phyloP scores from a whole-genome alignment of 2,797 vertebrate species.

The Oryzias dopingdopingensis region DNA sequence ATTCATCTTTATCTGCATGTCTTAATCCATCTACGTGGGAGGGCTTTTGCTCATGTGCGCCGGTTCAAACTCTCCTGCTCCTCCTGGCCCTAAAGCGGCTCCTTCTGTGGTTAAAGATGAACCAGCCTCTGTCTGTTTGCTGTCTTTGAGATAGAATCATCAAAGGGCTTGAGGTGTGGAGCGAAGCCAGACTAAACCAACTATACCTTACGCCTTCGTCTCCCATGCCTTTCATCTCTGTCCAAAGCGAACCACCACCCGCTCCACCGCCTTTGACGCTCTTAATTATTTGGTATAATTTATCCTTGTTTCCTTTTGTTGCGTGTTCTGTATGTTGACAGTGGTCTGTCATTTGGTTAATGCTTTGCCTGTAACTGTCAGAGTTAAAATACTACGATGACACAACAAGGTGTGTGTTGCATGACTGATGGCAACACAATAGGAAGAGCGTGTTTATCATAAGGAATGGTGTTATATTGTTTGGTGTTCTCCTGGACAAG shows the following conservation, averaged over 20 bases:
- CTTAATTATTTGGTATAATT: slow-evolving; percentile 39
- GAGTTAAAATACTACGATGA: slow-evolving; percentile 51
- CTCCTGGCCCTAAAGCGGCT: slow-evolving; percentile 34
- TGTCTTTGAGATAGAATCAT: slow-evolving; percentile 62
- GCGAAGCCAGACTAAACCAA: slow-evolving; percentile 61
- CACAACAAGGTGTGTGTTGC: slow-evolving; percentile 59
- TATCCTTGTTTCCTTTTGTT: slow-evolving; percentile 41
- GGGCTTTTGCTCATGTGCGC: slow-evolving; percentile 46
- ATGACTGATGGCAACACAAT: slow-evolving; percentile 45
- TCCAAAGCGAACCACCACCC: slow-evolving; percentile 47
- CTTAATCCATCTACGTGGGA: slow-evolving; percentile 49
- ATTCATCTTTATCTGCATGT: slow-evolving; percentile 26
- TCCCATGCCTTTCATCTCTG: slow-evolving; percentile 62
- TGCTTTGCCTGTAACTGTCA: slow-evolving; percentile 48
- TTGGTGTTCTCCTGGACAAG: slow-evolving; percentile 39
- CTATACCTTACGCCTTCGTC: slow-evolving; percentile 44
- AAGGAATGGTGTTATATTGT: slow-evolving; percentile 41
- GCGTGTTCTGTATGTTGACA: slow-evolving; percentile 59
- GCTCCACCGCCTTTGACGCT: slow-evolving; percentile 12
- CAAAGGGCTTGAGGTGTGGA: slow-evolving; percentile 71
- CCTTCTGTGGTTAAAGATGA: slow-evolving; percentile 57
- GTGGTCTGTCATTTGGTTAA: slow-evolving; percentile 50
- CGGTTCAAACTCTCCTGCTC: slow-evolving; percentile 39
- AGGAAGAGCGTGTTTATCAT: slow-evolving; percentile 49
- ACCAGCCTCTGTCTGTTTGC: slow-evolving; percentile 57